Conservation (phyloP, 2,113 vertebrate species). For the Carlito syrichta region DNA sequence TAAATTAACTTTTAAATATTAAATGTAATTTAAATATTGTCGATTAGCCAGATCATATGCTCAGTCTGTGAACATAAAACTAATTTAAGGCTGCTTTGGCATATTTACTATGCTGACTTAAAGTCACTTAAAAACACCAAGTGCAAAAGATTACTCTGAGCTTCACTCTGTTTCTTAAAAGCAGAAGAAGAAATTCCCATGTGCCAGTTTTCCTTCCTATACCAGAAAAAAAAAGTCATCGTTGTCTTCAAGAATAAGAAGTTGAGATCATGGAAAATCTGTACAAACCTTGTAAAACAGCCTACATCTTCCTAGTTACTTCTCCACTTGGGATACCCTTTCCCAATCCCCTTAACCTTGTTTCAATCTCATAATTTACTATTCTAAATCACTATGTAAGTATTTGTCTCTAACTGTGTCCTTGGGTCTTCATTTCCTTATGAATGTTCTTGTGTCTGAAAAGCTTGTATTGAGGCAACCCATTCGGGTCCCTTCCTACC, state of each 20-base stretch:
- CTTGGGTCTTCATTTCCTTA: not conserved
- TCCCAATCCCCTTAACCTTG: not conserved
- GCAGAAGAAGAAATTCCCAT: too few species aligned
- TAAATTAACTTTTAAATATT: too few species aligned
- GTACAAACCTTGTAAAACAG: too few species aligned
- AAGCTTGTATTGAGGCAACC: not conserved
- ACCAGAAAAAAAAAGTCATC: not conserved
- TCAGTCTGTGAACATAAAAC: too few species aligned
- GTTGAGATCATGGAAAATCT: not conserved
- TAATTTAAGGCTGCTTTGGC: not conserved
- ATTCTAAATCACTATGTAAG: not conserved
- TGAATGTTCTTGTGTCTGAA: too few species aligned
- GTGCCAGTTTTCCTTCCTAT: not conserved
- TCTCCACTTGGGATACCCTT: too few species aligned
- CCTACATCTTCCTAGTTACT: not conserved
- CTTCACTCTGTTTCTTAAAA: not conserved
- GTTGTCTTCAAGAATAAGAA: not conserved
- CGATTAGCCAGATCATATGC: too few species aligned
- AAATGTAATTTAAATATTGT: too few species aligned
- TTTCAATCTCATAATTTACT: not conserved
- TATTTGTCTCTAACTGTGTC: not conserved
- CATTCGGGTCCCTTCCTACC: too few species aligned
- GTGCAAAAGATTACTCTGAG: not conserved
- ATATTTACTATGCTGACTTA: not conserved
- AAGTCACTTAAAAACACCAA: not conserved